phyloP scores from a whole-genome alignment of 2,888 invertebrate genomes.

The Cheilosia variabilis region DNA sequence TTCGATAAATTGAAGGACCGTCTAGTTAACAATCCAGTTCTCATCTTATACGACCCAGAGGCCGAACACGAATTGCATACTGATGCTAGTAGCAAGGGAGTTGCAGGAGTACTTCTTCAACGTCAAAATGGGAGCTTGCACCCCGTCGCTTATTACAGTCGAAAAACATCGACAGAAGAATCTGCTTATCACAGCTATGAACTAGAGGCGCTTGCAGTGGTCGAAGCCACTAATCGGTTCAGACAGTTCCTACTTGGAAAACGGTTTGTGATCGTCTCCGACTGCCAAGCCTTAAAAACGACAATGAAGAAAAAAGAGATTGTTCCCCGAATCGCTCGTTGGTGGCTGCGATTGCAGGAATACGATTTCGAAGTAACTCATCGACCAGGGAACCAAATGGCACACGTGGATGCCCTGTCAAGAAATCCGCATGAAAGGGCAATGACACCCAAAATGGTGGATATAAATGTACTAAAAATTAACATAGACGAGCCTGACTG shows the following conservation, averaged over 20 bases:
- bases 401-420: neutral
- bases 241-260: constrained; percentile 11
- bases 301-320: constrained; percentile 17
- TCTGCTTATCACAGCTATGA: constrained; percentile 71
- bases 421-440: neutral
- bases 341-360: neutral
- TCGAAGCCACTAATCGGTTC: constrained; percentile 1
- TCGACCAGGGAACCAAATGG: neutral
- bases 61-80: constrained; percentile 18
- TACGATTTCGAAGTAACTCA: neutral
- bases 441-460: neutral
- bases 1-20: constrained; percentile 8
- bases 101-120: constrained; percentile 24
- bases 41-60: neutral
- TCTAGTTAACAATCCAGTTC: neutral
- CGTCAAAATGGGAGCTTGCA: neutral
- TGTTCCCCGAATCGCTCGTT: neutral
- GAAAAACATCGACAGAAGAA: constrained; percentile 73
- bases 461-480: neutral
- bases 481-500: neutral
- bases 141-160: constrained; percentile 49
- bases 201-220: constrained; percentile 23
- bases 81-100: constrained; percentile 11
- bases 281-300: neutral
- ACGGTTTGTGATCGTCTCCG: neutral